These are phyloP conservation scores for Xiphorhynchus elegans DNA, from an alignment of 2,113 vertebrate genomes.

Conservation along the genomic window DNA sequence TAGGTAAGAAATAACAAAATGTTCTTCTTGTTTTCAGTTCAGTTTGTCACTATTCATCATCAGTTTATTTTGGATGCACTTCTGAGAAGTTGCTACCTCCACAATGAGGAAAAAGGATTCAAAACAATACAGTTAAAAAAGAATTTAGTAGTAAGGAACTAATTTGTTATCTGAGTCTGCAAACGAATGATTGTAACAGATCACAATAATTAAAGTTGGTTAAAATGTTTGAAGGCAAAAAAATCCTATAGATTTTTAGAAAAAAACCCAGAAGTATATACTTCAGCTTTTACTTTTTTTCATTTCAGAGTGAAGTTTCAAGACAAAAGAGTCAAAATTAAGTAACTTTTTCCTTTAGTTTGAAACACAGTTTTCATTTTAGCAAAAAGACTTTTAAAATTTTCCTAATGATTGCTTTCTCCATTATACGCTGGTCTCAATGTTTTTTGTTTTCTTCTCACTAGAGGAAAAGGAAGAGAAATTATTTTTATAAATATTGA, in stretches of 20 bases:
- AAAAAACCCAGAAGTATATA: neutral
- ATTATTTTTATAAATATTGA: neutral
- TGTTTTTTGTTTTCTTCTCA: neutral
- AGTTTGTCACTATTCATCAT: neutral
- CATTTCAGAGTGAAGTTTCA: neutral
- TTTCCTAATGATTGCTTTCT: neutral
- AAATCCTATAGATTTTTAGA: neutral
- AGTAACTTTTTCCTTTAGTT: neutral
- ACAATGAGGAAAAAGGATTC: neutral
- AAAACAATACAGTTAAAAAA: neutral
- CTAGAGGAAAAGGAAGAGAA: neutral
- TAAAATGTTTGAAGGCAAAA: neutral
- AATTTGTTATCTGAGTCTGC: neutral
- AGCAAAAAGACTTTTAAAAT: neutral
- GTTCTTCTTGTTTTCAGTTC: neutral
- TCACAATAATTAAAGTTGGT: neutral
- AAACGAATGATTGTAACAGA: neutral
- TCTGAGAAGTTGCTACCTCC: constrained; percentile 22
- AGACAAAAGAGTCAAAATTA: neutral
- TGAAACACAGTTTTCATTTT: neutral
- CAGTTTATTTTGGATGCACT: constrained; percentile 26
- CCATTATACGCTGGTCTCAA: neutral
- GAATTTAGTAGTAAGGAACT: neutral
- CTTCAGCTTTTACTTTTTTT: neutral
- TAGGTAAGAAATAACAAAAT: neutral